Evolutionary conservation across 2,888 invertebrate species (phyloP).

Genomic region (Neocrepidodera transversa): DNA sequence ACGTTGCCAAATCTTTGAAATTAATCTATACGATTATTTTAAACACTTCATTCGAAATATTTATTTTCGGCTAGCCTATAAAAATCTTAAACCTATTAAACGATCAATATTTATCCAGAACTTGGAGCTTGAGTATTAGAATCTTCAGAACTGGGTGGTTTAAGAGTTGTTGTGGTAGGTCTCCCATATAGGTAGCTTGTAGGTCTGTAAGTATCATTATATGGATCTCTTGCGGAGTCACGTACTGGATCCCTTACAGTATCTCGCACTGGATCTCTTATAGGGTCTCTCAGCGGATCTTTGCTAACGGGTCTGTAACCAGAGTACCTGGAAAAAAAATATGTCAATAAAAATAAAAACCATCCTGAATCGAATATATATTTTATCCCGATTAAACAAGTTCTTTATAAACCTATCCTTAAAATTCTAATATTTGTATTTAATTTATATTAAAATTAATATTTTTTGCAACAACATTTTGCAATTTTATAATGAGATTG

Average conservation of each 20-base stretch:
- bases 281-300: conserved; percentile 14
- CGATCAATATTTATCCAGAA: conserved; percentile 19
- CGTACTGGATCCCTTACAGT: conserved; percentile 3
- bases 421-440: too few relatives aligned
- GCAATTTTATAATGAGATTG: too few relatives aligned
- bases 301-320: conserved; percentile 1
- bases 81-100: not conserved
- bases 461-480: too few relatives aligned
- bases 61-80: too few relatives aligned
- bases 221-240: conserved; percentile 44
- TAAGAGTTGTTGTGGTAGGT: conserved; percentile 59
- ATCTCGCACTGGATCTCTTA: conserved; percentile 11
- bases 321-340: conserved; percentile 4
- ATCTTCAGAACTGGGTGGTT: conserved; percentile 53
- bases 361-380: too few relatives aligned
- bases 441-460: too few relatives aligned
- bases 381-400: too few relatives aligned
- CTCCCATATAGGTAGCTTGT: conserved; percentile 67
- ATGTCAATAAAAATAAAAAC: too few relatives aligned
- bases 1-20: too few relatives aligned
- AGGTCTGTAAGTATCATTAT: conserved; percentile 54
- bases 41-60: too few relatives aligned
- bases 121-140: conserved; percentile 53
- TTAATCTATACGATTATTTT: not conserved
- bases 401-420: too few relatives aligned